These are phyloP conservation scores for Nowickia ferox DNA, from an alignment of 2,888 invertebrate species.

Conservation along the genomic window DNA sequence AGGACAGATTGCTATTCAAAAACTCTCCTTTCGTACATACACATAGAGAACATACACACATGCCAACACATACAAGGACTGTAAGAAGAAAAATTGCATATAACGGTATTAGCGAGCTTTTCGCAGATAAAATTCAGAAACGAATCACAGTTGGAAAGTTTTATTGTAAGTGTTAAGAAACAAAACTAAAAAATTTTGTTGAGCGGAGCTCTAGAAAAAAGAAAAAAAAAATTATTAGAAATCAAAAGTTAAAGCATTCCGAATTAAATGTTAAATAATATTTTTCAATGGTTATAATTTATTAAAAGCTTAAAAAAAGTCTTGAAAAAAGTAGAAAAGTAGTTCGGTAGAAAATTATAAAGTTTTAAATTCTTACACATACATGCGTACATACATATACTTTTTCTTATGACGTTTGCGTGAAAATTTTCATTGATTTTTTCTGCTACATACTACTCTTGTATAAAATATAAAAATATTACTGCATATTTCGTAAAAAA, in stretches of 20 bases:
- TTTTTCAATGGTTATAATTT: slow-evolving; percentile 36
- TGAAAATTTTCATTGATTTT: slow-evolving; percentile 79
- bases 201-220: slow-evolving; percentile 66
- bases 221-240: slow-evolving; percentile 54
- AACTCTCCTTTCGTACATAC: slow-evolving; percentile 3
- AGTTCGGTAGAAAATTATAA: slow-evolving; percentile 55
- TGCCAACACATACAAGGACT: slow-evolving; percentile 35
- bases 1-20: slow-evolving; percentile 17
- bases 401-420: slow-evolving; percentile 72
- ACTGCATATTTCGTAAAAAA: not conserved
- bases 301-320: slow-evolving; percentile 24
- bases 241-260: slow-evolving; percentile 25
- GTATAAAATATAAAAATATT: slow-evolving; percentile 25
- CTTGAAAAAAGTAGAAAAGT: slow-evolving; percentile 34
- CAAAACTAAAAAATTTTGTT: slow-evolving; percentile 74
- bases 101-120: slow-evolving; percentile 76
- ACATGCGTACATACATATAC: slow-evolving; percentile 27
- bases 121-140: slow-evolving; percentile 75
- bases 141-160: slow-evolving; percentile 81
- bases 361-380: slow-evolving; percentile 43
- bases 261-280: slow-evolving; percentile 48
- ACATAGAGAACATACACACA: slow-evolving; percentile 21
- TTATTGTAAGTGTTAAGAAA: slow-evolving; percentile 79
- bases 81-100: slow-evolving; percentile 63
- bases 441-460: slow-evolving; percentile 8